Evolutionary conservation across 2,797 vertebrate genomes (phyloP).

Genomic region (Brachyrhaphis roseni): DNA sequence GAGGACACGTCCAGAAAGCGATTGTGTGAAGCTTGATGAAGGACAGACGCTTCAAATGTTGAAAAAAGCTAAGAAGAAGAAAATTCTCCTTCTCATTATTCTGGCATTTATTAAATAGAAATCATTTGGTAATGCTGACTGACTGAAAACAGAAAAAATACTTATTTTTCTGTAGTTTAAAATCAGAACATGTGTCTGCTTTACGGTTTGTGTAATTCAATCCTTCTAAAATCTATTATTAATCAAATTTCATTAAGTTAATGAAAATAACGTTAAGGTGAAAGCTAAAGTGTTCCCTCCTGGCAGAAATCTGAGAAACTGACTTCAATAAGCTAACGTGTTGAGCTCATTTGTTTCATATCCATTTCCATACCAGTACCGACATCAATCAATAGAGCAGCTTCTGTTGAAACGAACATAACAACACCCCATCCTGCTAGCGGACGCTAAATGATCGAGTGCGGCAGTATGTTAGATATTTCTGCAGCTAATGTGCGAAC

Average conservation of each 20-base stretch:
- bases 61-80: background rate
- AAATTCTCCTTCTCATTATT: background rate
- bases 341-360: slow-evolving; percentile 21
- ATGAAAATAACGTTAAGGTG: background rate
- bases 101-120: background rate
- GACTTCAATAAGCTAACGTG: background rate
- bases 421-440: background rate
- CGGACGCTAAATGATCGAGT: background rate
- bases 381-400: slow-evolving; percentile 11
- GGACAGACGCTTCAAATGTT: background rate
- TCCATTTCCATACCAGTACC: slow-evolving; percentile 44
- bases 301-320: slow-evolving; percentile 37
- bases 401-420: background rate
- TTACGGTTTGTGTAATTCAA: background rate
- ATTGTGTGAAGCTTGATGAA: background rate
- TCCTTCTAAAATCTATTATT: background rate
- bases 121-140: background rate
- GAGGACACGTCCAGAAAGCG: background rate
- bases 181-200: too few relatives aligned
- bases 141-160: background rate
- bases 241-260: background rate
- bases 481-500: background rate
- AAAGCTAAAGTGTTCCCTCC: slow-evolving; percentile 31
- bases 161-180: background rate
- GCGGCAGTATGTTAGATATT: background rate